These are phyloP conservation scores for Syrphus vitripennis DNA, from an alignment of 2,888 invertebrate species.

Conservation along the genomic window DNA sequence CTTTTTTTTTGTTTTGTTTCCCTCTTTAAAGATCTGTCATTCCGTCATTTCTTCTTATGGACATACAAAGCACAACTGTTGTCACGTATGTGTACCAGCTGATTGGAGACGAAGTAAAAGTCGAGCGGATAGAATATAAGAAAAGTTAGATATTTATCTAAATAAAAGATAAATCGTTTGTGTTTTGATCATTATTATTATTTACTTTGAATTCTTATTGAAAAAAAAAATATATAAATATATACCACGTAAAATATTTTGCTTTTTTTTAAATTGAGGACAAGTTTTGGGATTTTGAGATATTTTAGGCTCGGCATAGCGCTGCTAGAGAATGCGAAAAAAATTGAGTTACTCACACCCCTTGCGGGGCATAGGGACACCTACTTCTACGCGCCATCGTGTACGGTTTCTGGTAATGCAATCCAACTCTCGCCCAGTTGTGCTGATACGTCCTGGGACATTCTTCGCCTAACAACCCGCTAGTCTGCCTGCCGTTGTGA, in stretches of 20 bases:
- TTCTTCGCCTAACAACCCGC: too few species aligned
- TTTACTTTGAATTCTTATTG: neutral
- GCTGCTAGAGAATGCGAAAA: too few species aligned
- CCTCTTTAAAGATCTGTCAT: slow-evolving; percentile 87
- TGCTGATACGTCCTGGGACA: too few species aligned
- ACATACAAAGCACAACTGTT: slow-evolving; percentile 98
- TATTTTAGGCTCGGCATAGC: too few species aligned
- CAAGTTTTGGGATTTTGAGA: too few species aligned
- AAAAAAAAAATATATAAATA: neutral
- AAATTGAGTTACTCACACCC: too few species aligned
- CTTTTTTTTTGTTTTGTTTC: neutral
- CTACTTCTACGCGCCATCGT: too few species aligned
- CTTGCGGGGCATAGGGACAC: too few species aligned
- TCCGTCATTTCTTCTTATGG: slow-evolving; percentile 99
- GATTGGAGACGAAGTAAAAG: slow-evolving; percentile 99
- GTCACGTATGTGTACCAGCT: slow-evolving; percentile 99
- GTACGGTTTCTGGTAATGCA: too few species aligned
- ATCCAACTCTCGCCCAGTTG: too few species aligned
- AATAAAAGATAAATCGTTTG: neutral
- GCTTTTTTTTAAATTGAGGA: too few species aligned
- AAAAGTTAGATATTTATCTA: slow-evolving; percentile 85
- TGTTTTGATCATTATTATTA: neutral
- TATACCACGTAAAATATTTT: neutral
- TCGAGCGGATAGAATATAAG: slow-evolving; percentile 98
- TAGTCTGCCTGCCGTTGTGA: too few species aligned